Percentiles rank a stretch among this genome's conserved stretches.
phyloP scores from a whole-genome alignment of 2,888 invertebrate species.

The Xestia xanthographa region DNA sequence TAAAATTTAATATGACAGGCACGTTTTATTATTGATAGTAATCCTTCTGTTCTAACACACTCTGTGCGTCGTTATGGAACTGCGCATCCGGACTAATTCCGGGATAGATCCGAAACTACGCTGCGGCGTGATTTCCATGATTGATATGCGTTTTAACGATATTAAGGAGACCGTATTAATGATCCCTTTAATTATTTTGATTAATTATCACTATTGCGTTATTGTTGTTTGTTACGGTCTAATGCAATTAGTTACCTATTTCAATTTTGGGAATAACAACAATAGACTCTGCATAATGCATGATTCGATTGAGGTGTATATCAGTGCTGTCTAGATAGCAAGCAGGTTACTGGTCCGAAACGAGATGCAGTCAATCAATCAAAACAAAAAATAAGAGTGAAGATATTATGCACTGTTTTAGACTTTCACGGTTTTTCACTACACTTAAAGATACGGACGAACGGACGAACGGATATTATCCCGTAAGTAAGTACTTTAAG shows the following conservation, averaged over 20 bases:
- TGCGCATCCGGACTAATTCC: slow-evolving; percentile 55
- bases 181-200: slow-evolving; percentile 29
- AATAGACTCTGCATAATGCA: not conserved
- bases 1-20: not conserved
- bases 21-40: not conserved
- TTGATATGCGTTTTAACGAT: slow-evolving; percentile 58
- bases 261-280: too few species aligned
- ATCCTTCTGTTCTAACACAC: slow-evolving; percentile 31
- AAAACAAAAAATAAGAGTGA: not conserved
- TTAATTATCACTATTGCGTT: slow-evolving; percentile 8
- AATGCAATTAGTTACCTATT: slow-evolving; percentile 3
- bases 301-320: not conserved
- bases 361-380: not conserved
- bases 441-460: too few species aligned
- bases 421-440: too few species aligned
- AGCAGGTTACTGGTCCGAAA: not conserved
- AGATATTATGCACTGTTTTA: too few species aligned
- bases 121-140: slow-evolving; percentile 51
- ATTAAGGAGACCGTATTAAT: slow-evolving; percentile 38
- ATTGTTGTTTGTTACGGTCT: not conserved
- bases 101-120: slow-evolving; percentile 43
- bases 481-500: too few species aligned
- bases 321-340: not conserved
- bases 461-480: too few species aligned
- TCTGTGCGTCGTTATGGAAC: slow-evolving; percentile 43